A percentile compares a stretch with the other conserved stretches of the same genome.
These are phyloP conservation scores for Istiophorus platypterus DNA, from an alignment of 2,113 vertebrate genomes.

Conservation along the genomic window DNA sequence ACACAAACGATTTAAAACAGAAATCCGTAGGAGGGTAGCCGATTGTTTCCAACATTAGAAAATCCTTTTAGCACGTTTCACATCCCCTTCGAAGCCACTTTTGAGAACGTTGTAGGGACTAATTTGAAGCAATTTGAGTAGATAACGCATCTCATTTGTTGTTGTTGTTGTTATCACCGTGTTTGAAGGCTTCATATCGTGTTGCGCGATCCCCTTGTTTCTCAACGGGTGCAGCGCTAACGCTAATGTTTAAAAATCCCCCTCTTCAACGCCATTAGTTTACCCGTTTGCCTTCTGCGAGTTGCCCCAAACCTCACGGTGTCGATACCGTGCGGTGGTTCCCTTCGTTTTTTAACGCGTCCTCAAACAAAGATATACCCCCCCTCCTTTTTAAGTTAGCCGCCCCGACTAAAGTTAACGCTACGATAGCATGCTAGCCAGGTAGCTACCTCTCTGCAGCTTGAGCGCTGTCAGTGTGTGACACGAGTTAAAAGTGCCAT, in stretches of 20 bases:
- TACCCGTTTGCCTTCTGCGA: too few species aligned
- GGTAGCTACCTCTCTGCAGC: neutral
- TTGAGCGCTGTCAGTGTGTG: neutral
- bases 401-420: rapidly evolving
- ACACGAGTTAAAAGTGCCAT: neutral
- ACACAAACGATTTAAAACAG: too few species aligned
- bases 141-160: too few species aligned
- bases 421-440: constrained; percentile 6
- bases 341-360: neutral
- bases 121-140: neutral
- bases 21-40: neutral
- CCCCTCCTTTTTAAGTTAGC: neutral
- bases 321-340: too few species aligned
- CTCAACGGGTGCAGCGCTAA: neutral
- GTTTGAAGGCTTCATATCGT: neutral
- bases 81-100: neutral
- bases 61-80: neutral
- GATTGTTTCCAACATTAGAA: neutral
- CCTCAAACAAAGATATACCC: neutral
- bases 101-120: neutral
- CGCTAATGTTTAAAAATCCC: neutral
- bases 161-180: neutral
- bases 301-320: too few species aligned
- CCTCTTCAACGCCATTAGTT: too few species aligned
- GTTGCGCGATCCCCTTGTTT: too few species aligned